Evolutionary conservation across 30 jellyfish, hydroid and myxozoan genomes (phyloP).

Genomic region (Aurelia coerulea): DNA sequence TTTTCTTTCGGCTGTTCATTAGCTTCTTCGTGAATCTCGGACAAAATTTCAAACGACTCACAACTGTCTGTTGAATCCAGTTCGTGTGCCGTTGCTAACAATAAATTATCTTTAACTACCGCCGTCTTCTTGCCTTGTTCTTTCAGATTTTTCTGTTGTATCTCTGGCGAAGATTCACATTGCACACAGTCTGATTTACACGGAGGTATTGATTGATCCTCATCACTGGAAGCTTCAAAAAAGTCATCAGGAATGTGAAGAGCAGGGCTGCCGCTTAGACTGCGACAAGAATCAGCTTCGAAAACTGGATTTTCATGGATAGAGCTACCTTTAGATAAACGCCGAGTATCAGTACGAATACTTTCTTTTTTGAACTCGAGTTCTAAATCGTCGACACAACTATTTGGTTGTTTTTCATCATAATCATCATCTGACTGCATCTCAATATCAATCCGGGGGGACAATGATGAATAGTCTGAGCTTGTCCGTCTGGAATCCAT

Average conservation of each 20-base stretch:
- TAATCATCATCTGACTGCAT: neutral
- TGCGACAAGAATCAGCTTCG: neutral
- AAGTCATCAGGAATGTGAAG: slow-evolving; percentile 50
- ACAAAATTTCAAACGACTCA: slow-evolving; percentile 56
- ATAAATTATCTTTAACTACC: neutral
- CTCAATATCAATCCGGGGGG: slow-evolving; percentile 5
- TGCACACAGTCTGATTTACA: neutral
- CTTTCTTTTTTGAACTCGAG: neutral
- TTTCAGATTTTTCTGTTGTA: neutral
- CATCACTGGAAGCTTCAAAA: slow-evolving; percentile 16
- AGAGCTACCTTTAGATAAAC: neutral
- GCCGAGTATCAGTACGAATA: neutral
- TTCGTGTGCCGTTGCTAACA: too few species aligned
- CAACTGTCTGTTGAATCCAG: slow-evolving; percentile 28
- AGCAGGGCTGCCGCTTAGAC: slow-evolving; percentile 46
- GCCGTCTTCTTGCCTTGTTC: neutral
- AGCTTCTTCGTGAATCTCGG: slow-evolving; percentile 8
- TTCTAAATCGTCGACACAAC: neutral
- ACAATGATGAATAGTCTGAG: neutral
- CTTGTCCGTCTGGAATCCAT: neutral
- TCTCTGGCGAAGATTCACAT: neutral
- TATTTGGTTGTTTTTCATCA: neutral
- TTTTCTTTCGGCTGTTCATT: neutral
- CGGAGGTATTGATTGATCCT: neutral
- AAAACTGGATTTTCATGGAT: slow-evolving; percentile 27